A percentile compares a stretch with the other conserved stretches of the same genome.
Evolutionary conservation across 2,797 vertebrate species (phyloP).

Genomic region (Cephalopachus bancanus): DNA sequence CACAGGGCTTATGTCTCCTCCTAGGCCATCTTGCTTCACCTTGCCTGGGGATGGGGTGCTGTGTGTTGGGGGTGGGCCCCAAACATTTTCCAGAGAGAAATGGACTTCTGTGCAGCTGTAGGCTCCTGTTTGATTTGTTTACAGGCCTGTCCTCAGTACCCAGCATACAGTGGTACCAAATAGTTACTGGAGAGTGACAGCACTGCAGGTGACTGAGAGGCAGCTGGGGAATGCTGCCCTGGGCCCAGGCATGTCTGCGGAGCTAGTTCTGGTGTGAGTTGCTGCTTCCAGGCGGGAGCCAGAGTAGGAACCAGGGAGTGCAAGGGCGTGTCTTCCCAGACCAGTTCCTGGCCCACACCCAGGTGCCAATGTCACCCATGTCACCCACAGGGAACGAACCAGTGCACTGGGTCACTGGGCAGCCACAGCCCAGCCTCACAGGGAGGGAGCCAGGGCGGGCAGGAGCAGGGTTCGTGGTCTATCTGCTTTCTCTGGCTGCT

Average conservation of each 20-base stretch:
- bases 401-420: not conserved
- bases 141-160: not conserved
- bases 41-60: not conserved
- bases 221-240: not conserved
- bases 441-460: not conserved
- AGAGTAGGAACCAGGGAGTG: not conserved
- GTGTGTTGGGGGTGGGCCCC: not conserved
- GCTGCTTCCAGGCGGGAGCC: not conserved
- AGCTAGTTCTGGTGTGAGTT: not conserved
- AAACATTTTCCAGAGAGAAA: constrained; percentile 36
- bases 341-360: constrained; percentile 37
- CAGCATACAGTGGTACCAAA: not conserved
- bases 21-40: not conserved
- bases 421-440: not conserved
- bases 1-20: not conserved
- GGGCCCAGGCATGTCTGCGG: not conserved
- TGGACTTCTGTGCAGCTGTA: not conserved
- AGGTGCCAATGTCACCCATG: not conserved
- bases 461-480: not conserved
- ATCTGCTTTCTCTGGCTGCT: not conserved
- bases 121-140: not conserved
- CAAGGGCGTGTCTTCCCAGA: constrained; percentile 34
- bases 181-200: not conserved
- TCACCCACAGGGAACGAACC: not conserved
- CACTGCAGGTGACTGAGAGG: not conserved